These are phyloP conservation scores for Nannobrachium achirus DNA, from an alignment of 2,113 vertebrate species.

Conservation along the genomic window DNA sequence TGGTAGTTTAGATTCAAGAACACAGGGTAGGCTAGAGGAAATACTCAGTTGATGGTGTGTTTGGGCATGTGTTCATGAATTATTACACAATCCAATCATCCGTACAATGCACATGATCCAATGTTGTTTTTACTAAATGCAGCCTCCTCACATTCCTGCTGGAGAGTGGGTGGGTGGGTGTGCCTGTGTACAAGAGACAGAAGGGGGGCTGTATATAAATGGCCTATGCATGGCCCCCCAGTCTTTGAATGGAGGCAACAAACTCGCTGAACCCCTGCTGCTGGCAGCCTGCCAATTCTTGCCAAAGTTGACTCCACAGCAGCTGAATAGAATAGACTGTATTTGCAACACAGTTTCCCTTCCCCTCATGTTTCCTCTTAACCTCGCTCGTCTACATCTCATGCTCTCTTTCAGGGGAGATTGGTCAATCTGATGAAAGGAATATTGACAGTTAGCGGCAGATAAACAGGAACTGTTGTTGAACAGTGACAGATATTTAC, in stretches of 20 bases:
- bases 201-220: too few species aligned
- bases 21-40: too few species aligned
- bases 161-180: constrained; percentile 11
- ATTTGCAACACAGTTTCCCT: constrained; percentile 11
- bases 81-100: background rate
- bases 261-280: constrained; percentile 55
- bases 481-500: constrained; percentile 20
- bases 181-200: constrained; percentile 4
- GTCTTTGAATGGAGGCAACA: constrained; percentile 44
- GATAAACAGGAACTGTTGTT: constrained; percentile 42
- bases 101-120: background rate
- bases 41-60: too few species aligned
- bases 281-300: constrained; percentile 53
- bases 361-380: background rate
- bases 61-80: too few species aligned
- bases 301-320: constrained; percentile 57
- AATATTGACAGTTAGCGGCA: background rate
- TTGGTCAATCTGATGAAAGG: too few species aligned
- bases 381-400: too few species aligned
- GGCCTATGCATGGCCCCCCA: background rate
- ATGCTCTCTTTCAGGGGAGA: too few species aligned
- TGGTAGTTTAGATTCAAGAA: too few species aligned
- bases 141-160: constrained; percentile 57
- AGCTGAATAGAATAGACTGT: constrained; percentile 48
- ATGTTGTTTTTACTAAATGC: constrained; percentile 54